A percentile compares a stretch with the other conserved stretches of the same genome.
Conservation (phyloP, 2,797 vertebrate genomes). For the Pipistrellus pygmaeus region DNA sequence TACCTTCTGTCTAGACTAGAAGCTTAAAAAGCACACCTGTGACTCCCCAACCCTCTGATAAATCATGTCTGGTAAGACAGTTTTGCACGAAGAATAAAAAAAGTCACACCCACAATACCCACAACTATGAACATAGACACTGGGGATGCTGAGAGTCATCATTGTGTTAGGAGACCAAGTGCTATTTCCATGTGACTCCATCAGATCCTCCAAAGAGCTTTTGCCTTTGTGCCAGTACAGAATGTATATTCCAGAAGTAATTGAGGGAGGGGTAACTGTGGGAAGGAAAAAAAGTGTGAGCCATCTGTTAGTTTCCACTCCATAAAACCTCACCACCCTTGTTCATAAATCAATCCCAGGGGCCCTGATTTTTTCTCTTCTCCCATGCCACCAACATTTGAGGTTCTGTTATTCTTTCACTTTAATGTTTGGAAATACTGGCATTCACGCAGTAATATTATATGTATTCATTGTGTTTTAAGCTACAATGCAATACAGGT, state of each 20-base stretch:
- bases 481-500: neutral
- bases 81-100: conserved; percentile 41
- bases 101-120: neutral
- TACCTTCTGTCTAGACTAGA: conserved; percentile 69
- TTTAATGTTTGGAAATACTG: neutral
- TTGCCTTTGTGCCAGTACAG: neutral
- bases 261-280: neutral
- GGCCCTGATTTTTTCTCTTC: neutral
- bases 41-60: conserved; percentile 4
- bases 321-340: conserved; percentile 60
- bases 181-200: neutral
- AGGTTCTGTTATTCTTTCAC: neutral
- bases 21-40: conserved; percentile 65
- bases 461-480: neutral
- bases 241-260: neutral
- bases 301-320: conserved; percentile 71
- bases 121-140: neutral
- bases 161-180: neutral
- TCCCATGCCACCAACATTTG: neutral
- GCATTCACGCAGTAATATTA: neutral
- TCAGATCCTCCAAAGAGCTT: neutral
- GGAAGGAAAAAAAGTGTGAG: neutral
- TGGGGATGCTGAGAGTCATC: neutral
- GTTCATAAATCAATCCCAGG: conserved; percentile 65
- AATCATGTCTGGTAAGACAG: neutral